phyloP scores from a whole-genome alignment of 2,113 vertebrate species.

The Isichthys henryi region DNA sequence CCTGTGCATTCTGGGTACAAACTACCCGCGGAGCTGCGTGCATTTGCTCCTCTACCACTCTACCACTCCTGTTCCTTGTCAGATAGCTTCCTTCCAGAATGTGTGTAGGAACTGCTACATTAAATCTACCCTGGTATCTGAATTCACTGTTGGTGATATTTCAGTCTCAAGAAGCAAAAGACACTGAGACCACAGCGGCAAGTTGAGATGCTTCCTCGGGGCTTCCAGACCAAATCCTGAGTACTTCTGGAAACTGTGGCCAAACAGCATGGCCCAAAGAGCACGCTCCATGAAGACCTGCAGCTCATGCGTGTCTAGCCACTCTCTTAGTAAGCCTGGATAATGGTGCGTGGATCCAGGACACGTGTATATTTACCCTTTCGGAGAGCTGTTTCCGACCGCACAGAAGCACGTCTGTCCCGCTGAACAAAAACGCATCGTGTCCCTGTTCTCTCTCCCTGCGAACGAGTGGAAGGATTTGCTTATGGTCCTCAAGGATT shows the following conservation, averaged over 20 bases:
- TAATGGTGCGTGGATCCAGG: not conserved
- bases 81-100: not conserved
- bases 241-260: not conserved
- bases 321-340: not conserved
- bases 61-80: not conserved
- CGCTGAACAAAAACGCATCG: not conserved
- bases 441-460: not conserved
- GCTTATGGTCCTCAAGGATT: slow-evolving; percentile 3
- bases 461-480: not conserved
- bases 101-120: not conserved
- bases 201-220: not conserved
- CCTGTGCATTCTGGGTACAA: slow-evolving; percentile 11
- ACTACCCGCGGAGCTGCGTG: not conserved
- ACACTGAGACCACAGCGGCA: not conserved
- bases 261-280: not conserved
- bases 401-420: not conserved
- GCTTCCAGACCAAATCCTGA: not conserved
- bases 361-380: not conserved
- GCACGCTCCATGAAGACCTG: not conserved
- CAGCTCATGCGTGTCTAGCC: not conserved
- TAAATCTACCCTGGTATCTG: not conserved
- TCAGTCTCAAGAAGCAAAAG: not conserved
- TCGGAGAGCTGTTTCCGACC: not conserved
- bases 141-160: not conserved
- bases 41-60: not conserved